Evolutionary conservation across 2,113 vertebrate species (phyloP).

Genomic region (Coturnix japonica): DNA sequence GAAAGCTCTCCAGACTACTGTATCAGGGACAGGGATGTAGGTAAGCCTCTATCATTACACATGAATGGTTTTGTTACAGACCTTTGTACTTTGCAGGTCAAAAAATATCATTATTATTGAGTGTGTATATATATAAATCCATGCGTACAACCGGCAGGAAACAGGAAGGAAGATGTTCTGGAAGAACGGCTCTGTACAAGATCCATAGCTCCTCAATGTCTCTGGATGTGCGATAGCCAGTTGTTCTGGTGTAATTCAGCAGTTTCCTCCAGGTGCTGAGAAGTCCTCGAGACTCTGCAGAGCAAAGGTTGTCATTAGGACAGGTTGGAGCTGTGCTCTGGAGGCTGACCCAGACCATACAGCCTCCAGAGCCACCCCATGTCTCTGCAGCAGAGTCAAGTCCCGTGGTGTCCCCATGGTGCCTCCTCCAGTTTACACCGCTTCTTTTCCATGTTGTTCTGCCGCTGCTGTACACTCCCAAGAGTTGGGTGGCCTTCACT

Average conservation of each 20-base stretch:
- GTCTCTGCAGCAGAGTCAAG: background rate
- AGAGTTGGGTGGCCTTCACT: background rate
- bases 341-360: background rate
- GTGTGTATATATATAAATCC: background rate
- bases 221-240: background rate
- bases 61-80: slow-evolving; percentile 1
- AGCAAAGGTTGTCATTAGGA: background rate
- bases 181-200: background rate
- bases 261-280: background rate
- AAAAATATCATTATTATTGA: background rate
- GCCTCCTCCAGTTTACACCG: background rate
- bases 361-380: background rate
- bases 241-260: background rate
- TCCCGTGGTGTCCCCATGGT: fast-evolving
- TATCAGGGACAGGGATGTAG: slow-evolving; percentile 89
- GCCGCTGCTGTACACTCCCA: background rate
- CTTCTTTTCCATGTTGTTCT: background rate
- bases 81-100: background rate
- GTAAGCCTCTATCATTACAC: slow-evolving; percentile 71
- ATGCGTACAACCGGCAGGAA: background rate
- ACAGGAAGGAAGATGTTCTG: background rate
- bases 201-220: background rate
- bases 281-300: background rate
- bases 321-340: background rate
- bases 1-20: slow-evolving; percentile 98